phyloP scores from a whole-genome alignment of 2,113 vertebrate genomes.

The Brienomyrus brachyistius region DNA sequence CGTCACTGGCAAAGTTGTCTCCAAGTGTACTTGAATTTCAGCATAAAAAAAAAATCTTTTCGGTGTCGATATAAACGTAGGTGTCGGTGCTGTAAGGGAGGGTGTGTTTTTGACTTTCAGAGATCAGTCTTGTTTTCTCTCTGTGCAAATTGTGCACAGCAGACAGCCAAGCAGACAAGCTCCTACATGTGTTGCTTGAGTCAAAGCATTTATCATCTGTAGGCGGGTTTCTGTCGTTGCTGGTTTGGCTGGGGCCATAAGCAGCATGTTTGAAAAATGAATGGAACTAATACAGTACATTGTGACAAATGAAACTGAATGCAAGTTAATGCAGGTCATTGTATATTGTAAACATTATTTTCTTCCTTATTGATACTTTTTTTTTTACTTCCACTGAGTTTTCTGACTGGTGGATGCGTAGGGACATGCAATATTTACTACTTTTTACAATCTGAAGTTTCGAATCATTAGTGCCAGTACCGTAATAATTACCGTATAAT shows the following conservation, averaged over 20 bases:
- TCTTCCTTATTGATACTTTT: not conserved
- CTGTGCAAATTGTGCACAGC: slow-evolving; percentile 21
- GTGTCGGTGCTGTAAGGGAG: not conserved
- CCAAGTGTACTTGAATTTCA: not conserved
- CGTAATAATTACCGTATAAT: not conserved
- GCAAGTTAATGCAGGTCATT: no score
- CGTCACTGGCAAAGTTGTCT: not conserved
- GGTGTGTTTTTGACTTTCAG: not conserved
- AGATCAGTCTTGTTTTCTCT: slow-evolving; percentile 28
- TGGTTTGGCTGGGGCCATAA: slow-evolving; percentile 13
- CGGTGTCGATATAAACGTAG: not conserved
- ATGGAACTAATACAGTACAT: not conserved
- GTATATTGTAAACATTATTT: not conserved
- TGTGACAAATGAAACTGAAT: not conserved
- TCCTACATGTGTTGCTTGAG: slow-evolving; percentile 32
- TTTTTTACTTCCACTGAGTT: not conserved
- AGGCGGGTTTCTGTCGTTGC: slow-evolving; percentile 39
- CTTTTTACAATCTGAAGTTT: not conserved
- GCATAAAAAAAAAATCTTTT: not conserved
- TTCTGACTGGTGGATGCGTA: not conserved
- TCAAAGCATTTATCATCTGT: not conserved
- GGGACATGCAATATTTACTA: not conserved
- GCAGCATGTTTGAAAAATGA: not conserved
- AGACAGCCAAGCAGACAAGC: slow-evolving; percentile 39
- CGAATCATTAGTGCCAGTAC: not conserved